These are phyloP conservation scores for Boloria selene DNA, from an alignment of 2,888 invertebrate species.

Conservation along the genomic window DNA sequence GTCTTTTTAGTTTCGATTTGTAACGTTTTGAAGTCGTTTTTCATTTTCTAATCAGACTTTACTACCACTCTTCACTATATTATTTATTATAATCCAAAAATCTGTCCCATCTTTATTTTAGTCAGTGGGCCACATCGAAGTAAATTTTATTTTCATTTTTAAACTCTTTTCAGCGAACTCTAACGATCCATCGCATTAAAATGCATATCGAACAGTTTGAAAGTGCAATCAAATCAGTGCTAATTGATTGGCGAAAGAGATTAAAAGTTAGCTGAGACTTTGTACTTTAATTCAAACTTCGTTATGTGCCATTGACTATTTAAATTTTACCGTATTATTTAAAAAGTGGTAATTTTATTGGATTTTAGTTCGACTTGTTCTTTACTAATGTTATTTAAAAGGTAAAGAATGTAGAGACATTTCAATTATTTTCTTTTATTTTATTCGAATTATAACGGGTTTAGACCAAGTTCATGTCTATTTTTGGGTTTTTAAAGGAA, in stretches of 20 bases:
- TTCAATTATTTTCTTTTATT: too few relatives aligned
- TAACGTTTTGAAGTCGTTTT: too few relatives aligned
- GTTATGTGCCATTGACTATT: conserved; percentile 27
- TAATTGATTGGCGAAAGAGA: conserved; percentile 49
- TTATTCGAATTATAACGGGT: too few relatives aligned
- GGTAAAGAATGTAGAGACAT: too few relatives aligned
- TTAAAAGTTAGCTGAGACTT: conserved; percentile 39
- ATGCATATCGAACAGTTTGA: conserved; percentile 45
- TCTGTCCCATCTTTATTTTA: conserved; percentile 2
- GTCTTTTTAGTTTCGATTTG: too few relatives aligned
- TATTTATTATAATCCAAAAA: background rate
- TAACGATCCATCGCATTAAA: conserved; percentile 45
- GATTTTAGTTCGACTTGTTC: background rate
- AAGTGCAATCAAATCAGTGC: conserved; percentile 48
- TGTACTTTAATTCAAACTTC: conserved; percentile 15
- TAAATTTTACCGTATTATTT: conserved; percentile 24
- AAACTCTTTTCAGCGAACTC: conserved; percentile 6
- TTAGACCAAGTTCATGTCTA: too few relatives aligned
- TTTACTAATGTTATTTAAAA: too few relatives aligned
- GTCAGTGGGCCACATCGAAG: conserved; percentile 1
- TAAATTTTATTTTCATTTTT: conserved; percentile 9
- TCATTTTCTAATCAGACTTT: too few relatives aligned
- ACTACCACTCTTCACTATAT: too few relatives aligned
- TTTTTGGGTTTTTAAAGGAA: too few relatives aligned
- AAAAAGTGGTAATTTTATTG: background rate